These are phyloP conservation scores for Mus spicilegus DNA, from an alignment of 2,113 vertebrate species.

Conservation along the genomic window DNA sequence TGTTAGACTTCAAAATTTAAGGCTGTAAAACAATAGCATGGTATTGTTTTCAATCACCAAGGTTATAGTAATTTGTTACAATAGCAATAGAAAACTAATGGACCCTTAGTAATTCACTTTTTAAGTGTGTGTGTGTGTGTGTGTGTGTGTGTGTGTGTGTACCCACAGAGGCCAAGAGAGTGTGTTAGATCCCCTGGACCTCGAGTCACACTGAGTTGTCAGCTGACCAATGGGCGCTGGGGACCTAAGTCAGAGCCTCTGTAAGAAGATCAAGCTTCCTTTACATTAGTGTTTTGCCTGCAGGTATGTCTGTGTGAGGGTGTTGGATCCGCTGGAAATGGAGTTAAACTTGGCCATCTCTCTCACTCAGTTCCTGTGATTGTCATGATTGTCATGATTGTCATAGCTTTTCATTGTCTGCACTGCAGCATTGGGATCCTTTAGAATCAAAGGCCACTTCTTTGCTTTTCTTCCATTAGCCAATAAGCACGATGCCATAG, in stretches of 20 bases:
- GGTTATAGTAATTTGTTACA: neutral
- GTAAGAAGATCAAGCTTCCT: neutral
- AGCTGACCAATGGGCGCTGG: neutral
- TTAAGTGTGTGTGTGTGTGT: neutral
- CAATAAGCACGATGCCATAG: neutral
- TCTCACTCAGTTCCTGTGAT: neutral
- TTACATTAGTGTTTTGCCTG: too few relatives aligned
- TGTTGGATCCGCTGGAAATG: too few relatives aligned
- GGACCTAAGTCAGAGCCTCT: neutral
- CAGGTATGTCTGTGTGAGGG: too few relatives aligned
- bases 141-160: neutral
- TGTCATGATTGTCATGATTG: too few relatives aligned
- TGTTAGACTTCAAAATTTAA: neutral
- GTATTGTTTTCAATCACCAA: neutral
- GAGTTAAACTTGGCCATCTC: neutral
- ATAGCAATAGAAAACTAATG: neutral
- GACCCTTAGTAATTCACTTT: neutral
- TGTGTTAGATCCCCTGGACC: neutral
- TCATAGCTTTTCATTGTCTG: neutral
- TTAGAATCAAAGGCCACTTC: neutral
- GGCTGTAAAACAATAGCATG: neutral
- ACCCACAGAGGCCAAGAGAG: neutral
- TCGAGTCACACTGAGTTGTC: neutral
- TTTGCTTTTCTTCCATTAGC: neutral
- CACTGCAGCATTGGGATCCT: neutral